Percentiles rank a stretch among this genome's conserved stretches.
Evolutionary conservation across 2,888 invertebrate genomes (phyloP).

Genomic region (Acanthacorydalis orientalis): DNA sequence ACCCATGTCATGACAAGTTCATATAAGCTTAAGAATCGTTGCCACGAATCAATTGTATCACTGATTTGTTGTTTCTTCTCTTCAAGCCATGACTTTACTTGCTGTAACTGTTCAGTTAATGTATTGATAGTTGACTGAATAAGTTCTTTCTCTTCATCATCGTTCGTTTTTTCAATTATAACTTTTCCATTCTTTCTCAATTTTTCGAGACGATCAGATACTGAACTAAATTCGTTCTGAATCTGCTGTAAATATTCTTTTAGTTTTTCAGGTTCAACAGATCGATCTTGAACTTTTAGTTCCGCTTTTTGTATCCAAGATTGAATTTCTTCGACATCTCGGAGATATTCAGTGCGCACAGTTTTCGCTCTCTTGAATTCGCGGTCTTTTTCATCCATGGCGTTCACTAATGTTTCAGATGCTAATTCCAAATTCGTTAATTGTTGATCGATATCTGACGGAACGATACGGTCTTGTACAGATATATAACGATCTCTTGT

Average conservation of each 20-base stretch:
- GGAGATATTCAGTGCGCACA: slow-evolving; percentile 60
- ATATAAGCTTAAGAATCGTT: slow-evolving; percentile 67
- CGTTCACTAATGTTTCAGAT: slow-evolving; percentile 58
- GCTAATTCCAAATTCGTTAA: slow-evolving; percentile 67
- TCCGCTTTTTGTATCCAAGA: slow-evolving; percentile 74
- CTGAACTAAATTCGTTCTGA: slow-evolving; percentile 52
- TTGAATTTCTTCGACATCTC: slow-evolving; percentile 65
- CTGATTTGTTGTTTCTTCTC: slow-evolving; percentile 70
- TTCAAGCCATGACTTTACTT: slow-evolving; percentile 63
- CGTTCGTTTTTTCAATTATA: slow-evolving; percentile 63
- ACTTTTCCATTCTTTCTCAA: slow-evolving; percentile 61
- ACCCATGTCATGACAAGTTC: slow-evolving; percentile 73
- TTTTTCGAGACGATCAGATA: slow-evolving; percentile 60
- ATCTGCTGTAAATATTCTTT: slow-evolving; percentile 63
- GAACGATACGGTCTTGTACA: slow-evolving; percentile 41
- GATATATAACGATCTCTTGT: slow-evolving; percentile 44
- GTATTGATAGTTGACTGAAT: slow-evolving; percentile 60
- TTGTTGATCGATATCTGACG: slow-evolving; percentile 65
- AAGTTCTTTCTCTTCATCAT: slow-evolving; percentile 57
- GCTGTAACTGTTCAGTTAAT: slow-evolving; percentile 60
- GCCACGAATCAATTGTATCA: slow-evolving; percentile 77
- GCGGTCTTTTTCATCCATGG: slow-evolving; percentile 75
- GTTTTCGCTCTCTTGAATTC: slow-evolving; percentile 77
- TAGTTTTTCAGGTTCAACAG: slow-evolving; percentile 56
- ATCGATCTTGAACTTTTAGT: slow-evolving; percentile 64